Evolutionary conservation across 1,140 invertebrate genomes (phyloP), one percentile per base, ranked within the genome.

Genomic region (Bombus superbus): DNA sequence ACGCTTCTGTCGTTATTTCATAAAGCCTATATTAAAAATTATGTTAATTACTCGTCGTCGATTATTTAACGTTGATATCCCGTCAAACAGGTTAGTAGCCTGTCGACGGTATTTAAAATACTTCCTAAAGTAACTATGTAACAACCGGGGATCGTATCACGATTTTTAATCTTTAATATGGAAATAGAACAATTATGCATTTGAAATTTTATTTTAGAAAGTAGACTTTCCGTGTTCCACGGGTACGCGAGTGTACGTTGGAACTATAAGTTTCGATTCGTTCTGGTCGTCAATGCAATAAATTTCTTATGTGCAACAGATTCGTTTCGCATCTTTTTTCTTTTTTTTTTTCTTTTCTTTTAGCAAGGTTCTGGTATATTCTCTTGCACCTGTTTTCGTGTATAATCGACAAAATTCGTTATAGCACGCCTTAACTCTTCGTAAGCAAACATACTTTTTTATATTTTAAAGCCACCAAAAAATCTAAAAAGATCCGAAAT

Each of bases 151-250:
- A 59, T 11, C 10, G 22, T 81, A 81, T 81, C 79, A 38, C 3
- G n/a, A 42, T 25, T 42, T 73, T 59, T 62, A 73, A 81, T 81
- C 68, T 57, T 13, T 40, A 35, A 44, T 73, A 81, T 81, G 68
- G 68, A 73, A 81, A 42, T 73, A 28, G 18, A 59, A 81, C 53
- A 73, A 73, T 81, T 62, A 73, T 28, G 47, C 28, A n/a, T 42
- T 59, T 42, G 28, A 62, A 73, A 81, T 72, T 81, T n/a, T 35
- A 81, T 73, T 81, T 81, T 81, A 81, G 79, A 81, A 81, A 81
- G 68, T 42, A 44, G 42, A 69, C 42, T 68, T 69, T 68, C 35
- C 32, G 40, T 28, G 44, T 47, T 80, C n/a, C 28, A 40, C 78
- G 32, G 42, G 18, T 47, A 66, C 2, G 25, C 4, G 10, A 10